Evolutionary conservation across 1,140 invertebrate genomes (phyloP).

Genomic region (Lerema accius): DNA sequence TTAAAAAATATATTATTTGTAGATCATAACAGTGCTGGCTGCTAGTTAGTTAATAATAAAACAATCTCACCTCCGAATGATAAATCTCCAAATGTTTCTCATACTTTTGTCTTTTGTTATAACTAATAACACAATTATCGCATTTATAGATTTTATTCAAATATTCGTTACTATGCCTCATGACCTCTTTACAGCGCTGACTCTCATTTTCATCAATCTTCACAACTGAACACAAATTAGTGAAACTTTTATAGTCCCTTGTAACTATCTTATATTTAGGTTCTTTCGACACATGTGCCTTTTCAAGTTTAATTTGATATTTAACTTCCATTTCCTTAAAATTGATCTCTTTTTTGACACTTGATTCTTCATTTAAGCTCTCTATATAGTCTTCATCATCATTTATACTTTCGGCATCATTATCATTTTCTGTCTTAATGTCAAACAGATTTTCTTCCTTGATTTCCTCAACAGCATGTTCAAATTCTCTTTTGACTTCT

Average conservation of each 20-base stretch:
- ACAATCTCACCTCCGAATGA: slow-evolving; percentile 23
- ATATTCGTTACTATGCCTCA: slow-evolving; percentile 17
- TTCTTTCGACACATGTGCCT: neutral
- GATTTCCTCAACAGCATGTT: neutral
- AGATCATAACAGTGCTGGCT: too few species aligned
- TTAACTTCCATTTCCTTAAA: neutral
- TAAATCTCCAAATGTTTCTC: slow-evolving; percentile 18
- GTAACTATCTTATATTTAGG: neutral
- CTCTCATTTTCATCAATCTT: slow-evolving; percentile 28
- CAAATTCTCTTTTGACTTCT: neutral
- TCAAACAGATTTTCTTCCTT: neutral
- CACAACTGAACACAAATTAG: neutral
- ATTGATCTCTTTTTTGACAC: neutral
- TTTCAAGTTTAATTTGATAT: neutral
- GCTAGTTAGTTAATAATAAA: too few species aligned
- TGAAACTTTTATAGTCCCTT: neutral
- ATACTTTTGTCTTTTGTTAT: slow-evolving; percentile 16
- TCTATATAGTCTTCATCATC: neutral
- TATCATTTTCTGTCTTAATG: neutral
- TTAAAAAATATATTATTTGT: too few species aligned
- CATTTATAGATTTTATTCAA: slow-evolving; percentile 23
- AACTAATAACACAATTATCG: slow-evolving; percentile 33
- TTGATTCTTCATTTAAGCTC: neutral
- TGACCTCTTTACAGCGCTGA: slow-evolving; percentile 18
- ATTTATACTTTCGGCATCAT: neutral